phyloP scores from a whole-genome alignment of 2,113 vertebrate genomes.

The Struthidea cinerea region DNA sequence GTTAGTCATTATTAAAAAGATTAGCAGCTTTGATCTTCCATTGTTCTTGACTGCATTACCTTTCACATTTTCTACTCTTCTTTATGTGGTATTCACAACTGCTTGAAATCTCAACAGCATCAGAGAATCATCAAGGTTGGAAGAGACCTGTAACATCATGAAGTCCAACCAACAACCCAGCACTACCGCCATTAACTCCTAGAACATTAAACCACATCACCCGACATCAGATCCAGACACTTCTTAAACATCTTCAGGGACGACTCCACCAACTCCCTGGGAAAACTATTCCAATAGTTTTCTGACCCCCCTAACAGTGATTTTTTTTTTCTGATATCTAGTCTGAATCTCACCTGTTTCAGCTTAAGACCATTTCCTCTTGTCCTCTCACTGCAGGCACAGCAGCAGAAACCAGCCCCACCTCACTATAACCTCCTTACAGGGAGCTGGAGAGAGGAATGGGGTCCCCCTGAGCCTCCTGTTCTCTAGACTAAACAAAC shows the following conservation, averaged over 20 bases:
- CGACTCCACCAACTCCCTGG: neutral
- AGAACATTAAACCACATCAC: neutral
- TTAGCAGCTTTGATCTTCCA: neutral
- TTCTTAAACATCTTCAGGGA: neutral
- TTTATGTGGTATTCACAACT: neutral
- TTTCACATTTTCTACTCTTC: neutral
- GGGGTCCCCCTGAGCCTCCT: neutral
- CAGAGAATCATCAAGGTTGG: neutral
- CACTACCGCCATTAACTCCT: neutral
- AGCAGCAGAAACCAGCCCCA: neutral
- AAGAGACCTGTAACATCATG: neutral
- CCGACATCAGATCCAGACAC: neutral
- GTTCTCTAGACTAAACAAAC: neutral
- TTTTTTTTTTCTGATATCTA: neutral
- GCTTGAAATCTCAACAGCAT: neutral
- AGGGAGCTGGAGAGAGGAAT: neutral
- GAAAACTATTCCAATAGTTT: neutral
- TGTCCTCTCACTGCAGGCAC: neutral
- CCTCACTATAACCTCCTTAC: neutral
- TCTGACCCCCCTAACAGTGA: rapidly evolving
- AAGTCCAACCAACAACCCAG: neutral
- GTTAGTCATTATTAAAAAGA: neutral
- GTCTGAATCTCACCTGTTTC: neutral
- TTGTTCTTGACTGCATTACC: neutral
- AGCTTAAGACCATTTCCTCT: neutral